A percentile compares a stretch with the other conserved stretches of the same genome.
Evolutionary conservation across 2,113 vertebrate genomes (phyloP).

Genomic region (Xiphophorus hellerii): DNA sequence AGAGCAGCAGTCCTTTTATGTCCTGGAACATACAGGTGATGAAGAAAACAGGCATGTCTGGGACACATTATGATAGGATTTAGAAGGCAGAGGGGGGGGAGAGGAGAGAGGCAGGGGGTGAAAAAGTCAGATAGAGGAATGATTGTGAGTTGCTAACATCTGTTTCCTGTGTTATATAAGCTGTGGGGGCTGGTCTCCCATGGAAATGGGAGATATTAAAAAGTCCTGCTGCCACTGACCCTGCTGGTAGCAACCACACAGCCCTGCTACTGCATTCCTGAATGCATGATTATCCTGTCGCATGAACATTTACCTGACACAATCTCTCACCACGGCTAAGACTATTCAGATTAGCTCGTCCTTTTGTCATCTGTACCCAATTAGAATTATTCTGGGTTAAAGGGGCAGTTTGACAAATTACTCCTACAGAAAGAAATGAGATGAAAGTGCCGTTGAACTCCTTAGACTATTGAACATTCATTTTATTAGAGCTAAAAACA

Average conservation of each 20-base stretch:
- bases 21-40: conserved; percentile 18
- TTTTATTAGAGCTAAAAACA: no score
- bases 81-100: conserved; percentile 29
- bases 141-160: conserved; percentile 75
- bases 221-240: conserved; percentile 70
- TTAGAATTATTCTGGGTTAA: neutral
- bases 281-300: conserved; percentile 6
- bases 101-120: neutral
- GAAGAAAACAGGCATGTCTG: conserved; percentile 20
- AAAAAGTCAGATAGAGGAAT: conserved; percentile 37
- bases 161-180: conserved; percentile 81
- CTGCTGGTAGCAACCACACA: conserved; percentile 32
- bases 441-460: neutral
- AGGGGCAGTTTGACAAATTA: neutral
- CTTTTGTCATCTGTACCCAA: neutral
- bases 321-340: neutral
- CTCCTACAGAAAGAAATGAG: neutral
- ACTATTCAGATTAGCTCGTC: neutral
- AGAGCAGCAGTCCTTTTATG: conserved; percentile 2
- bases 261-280: conserved; percentile 43
- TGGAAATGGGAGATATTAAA: conserved; percentile 69
- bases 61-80: conserved; percentile 19
- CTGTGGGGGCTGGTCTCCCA: conserved; percentile 64
- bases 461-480: neutral
- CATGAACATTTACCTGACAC: neutral